Evolutionary conservation across 1,140 invertebrate species (phyloP), one percentile per base, ranked within the genome.

Genomic region (Drosophila sechellia): DNA sequence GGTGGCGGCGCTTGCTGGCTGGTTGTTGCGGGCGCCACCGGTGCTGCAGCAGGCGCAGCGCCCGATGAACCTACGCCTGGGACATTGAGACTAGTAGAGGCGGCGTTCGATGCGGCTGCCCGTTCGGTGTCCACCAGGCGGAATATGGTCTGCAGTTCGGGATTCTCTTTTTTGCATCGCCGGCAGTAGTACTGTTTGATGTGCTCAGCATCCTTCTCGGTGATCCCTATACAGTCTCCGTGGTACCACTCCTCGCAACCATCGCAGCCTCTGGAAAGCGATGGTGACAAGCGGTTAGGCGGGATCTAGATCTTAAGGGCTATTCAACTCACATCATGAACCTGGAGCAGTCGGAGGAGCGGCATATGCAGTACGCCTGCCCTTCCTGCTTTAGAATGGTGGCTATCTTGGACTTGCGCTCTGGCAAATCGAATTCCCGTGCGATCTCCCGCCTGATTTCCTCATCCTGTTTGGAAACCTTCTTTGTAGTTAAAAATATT

Each of bases 201-300:
- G 65, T 96, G 95, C 90, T 98, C 98, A 0, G 98, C 96, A 92
- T 99, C 97, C 77, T 96, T 95, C 91, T 98, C 96, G 10, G 97
- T 98, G 63, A 99, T 97, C 77, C 97, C 97, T 81, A 99, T 98
- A 92, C 98, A 99, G 87, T 99, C 97, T 11, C 98, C 98, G 93
- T 99, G 98, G 91, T 98, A 99, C 98, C 98, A 99, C 93, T 99
- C 98, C 92, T 99, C 97, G 93, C 98, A 99, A 34, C 96, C 95
- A 93, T 99, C 98, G 94, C 98, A 99, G 45, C 96, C 97, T 93
- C 96, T 96, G 73, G 11, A 93, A 90, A 79, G 63, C 84, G 0
- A 10, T 10, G 22, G 5, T 63, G 22, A 45, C 4, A 31, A 17
- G 5, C 22, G 20, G 13, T 5, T 15, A 2, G 27, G 4, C 0